Evolutionary conservation across 2,888 invertebrate species (phyloP).

Genomic region (Capitulum mitella): DNA sequence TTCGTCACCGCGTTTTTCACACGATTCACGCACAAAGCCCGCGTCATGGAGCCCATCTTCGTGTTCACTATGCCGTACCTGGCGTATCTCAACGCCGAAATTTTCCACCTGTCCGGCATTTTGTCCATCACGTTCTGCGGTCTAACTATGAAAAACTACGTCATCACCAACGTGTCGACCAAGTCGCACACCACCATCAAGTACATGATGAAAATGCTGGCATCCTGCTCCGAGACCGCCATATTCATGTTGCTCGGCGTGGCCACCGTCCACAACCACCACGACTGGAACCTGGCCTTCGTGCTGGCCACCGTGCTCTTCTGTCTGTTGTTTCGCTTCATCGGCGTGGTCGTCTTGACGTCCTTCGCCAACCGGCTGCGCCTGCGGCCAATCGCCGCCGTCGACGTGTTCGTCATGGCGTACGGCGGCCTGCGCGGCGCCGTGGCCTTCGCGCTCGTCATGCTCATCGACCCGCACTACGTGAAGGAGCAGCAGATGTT

Average conservation of each 20-base stretch:
- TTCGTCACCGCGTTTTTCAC: slow-evolving; percentile 45
- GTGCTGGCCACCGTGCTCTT: slow-evolving; percentile 48
- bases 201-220: slow-evolving; percentile 51
- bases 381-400: slow-evolving; percentile 41
- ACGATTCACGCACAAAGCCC: slow-evolving; percentile 48
- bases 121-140: slow-evolving; percentile 47
- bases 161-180: slow-evolving; percentile 49
- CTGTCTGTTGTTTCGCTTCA: slow-evolving; percentile 44
- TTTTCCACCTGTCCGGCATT: slow-evolving; percentile 52
- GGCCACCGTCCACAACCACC: slow-evolving; percentile 47
- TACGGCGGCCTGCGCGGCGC: slow-evolving; percentile 52
- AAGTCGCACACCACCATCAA: slow-evolving; percentile 50
- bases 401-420: slow-evolving; percentile 51
- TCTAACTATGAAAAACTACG: slow-evolving; percentile 50
- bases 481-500: slow-evolving; percentile 47
- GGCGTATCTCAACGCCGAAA: slow-evolving; percentile 50
- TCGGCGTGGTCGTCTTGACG: slow-evolving; percentile 47
- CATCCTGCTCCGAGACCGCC: slow-evolving; percentile 49
- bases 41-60: slow-evolving; percentile 51
- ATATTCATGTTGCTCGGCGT: slow-evolving; percentile 53
- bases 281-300: slow-evolving; percentile 50
- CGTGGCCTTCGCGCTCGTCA: slow-evolving; percentile 50
- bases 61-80: slow-evolving; percentile 51
- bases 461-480: slow-evolving; percentile 42
- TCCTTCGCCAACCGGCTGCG: slow-evolving; percentile 45